A percentile compares a stretch with the other conserved stretches of the same genome.
Conservation (phyloP, 1,140 invertebrate species). For the Drosophila cardini region DNA sequence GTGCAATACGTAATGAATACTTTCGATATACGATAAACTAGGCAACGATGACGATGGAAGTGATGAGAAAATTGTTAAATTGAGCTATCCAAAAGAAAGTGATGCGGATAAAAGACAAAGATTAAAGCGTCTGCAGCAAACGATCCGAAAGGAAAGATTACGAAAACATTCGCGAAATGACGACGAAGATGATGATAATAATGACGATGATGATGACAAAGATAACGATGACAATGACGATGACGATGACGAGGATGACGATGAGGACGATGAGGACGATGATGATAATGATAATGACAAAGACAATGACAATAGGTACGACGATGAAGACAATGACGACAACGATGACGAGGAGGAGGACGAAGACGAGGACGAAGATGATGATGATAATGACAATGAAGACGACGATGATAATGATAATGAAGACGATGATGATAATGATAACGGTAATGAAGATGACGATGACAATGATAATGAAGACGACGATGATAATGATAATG, state of each 20-base stretch:
- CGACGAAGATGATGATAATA: slow-evolving; percentile 82
- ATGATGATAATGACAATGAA: slow-evolving; percentile 44
- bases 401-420: slow-evolving; percentile 30
- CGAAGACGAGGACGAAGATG: slow-evolving; percentile 69
- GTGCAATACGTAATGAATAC: slow-evolving; percentile 71
- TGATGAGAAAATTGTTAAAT: slow-evolving; percentile 85
- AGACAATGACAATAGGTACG: slow-evolving; percentile 15
- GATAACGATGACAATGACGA: slow-evolving; percentile 37
- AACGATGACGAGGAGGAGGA: slow-evolving; percentile 74
- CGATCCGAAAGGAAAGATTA: slow-evolving; percentile 84
- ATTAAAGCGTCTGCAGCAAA: slow-evolving; percentile 67
- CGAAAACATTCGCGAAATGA: slow-evolving; percentile 46
- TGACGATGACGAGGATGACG: slow-evolving; percentile 17
- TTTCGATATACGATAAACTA: slow-evolving; percentile 79
- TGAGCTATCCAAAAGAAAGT: slow-evolving; percentile 84
- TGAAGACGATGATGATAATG: slow-evolving; percentile 42
- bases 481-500: slow-evolving; percentile 64
- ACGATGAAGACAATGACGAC: slow-evolving; percentile 34
- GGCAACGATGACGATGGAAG: slow-evolving; percentile 85
- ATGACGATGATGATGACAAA: slow-evolving; percentile 54
- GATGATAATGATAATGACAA: slow-evolving; percentile 26
- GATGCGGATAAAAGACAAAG: slow-evolving; percentile 69
- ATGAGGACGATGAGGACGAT: slow-evolving; percentile 23
- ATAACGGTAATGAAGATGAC: slow-evolving; percentile 32
- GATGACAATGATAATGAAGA: slow-evolving; percentile 38